phyloP scores from a whole-genome alignment of 2,888 invertebrate genomes.

The Beris morrisii region DNA sequence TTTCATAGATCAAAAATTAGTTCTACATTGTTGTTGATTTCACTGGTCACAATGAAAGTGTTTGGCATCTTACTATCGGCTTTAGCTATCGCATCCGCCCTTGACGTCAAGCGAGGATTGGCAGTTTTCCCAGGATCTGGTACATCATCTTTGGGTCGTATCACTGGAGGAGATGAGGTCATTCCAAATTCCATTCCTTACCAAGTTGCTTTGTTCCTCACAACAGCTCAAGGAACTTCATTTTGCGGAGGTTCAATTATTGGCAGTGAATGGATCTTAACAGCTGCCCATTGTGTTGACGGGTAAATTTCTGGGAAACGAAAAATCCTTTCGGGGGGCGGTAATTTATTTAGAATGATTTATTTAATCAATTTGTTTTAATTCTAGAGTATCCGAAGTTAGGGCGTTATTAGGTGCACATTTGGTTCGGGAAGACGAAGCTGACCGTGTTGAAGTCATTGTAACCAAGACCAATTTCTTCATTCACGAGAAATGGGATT shows the following conservation, averaged over 20 bases:
- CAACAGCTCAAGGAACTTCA: not conserved
- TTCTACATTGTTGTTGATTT: not conserved
- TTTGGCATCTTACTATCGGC: not conserved
- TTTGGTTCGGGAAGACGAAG: not conserved
- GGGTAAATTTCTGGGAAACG: not conserved
- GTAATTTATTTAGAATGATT: not conserved
- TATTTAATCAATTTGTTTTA: not conserved
- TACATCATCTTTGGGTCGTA: not conserved
- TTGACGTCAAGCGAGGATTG: too few relatives aligned
- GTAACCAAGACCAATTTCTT: not conserved
- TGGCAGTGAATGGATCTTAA: not conserved
- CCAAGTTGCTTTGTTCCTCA: conserved; percentile 4
- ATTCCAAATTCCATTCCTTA: not conserved
- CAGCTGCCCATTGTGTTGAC: conserved; percentile 18
- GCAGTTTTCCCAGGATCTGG: too few relatives aligned
- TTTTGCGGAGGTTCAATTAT: conserved; percentile 8
- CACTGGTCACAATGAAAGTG: not conserved
- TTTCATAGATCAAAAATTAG: not conserved
- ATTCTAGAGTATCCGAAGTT: not conserved
- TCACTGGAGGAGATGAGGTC: conserved; percentile 3
- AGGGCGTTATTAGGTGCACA: not conserved
- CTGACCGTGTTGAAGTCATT: not conserved
- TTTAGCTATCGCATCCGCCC: not conserved
- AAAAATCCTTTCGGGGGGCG: too few relatives aligned
- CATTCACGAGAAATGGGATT: not conserved